Base-by-base conservation (phyloP, 2,888 invertebrate genomes). In the Microplitis deprimator region DNA sequence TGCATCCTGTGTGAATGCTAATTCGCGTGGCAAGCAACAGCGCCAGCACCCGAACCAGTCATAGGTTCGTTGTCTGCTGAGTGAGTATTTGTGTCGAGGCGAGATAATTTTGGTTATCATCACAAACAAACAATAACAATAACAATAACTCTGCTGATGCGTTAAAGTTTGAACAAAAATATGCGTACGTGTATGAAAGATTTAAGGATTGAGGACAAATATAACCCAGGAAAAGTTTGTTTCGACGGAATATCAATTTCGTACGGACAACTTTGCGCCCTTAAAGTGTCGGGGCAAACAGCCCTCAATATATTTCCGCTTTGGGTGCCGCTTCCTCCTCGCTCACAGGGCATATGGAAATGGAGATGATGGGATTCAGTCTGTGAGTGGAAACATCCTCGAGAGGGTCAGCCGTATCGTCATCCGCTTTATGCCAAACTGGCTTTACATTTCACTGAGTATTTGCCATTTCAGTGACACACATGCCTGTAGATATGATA, bases 1-100 rank as follows among this genome's bases (percentile, higher is more conserved):
- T 88, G 87, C 86, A 89, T 89, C 89, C 89, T 89, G 89, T 87
- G 86, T 87, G 88, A 89, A 89, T 89, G 89, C 89, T 89, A 89
- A 73, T 73, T 73, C 73, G 39, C 73, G 64, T 41, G 65, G 41
- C 62, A 65, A 73, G 20, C 73, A 29, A 29, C 29, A 29, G 64
- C 50, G 65, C 64, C 73, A 73, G 73, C 65, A 71, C 61, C 61
- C 71, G 61, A 60, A 71, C 61, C 59, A 71, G 61, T 29, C 59
- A 29, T 50, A 69, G 69, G 69, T 69, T 69, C 50, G 17, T n/a
- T 13, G 62, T 13, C 16, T 62, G 59, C n/a, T 13, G 62, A 62
- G 62, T 62, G 62, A n/a, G 62, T 62, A 62, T 62, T 62, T 62
- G 62, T 62, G 62, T 62, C 62, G 62, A 62, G 62, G 62, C 62